Percentiles rank a stretch among this genome's conserved stretches.
These are phyloP conservation scores for Merops nubicus DNA, from an alignment of 2,113 vertebrate genomes.

Conservation along the genomic window DNA sequence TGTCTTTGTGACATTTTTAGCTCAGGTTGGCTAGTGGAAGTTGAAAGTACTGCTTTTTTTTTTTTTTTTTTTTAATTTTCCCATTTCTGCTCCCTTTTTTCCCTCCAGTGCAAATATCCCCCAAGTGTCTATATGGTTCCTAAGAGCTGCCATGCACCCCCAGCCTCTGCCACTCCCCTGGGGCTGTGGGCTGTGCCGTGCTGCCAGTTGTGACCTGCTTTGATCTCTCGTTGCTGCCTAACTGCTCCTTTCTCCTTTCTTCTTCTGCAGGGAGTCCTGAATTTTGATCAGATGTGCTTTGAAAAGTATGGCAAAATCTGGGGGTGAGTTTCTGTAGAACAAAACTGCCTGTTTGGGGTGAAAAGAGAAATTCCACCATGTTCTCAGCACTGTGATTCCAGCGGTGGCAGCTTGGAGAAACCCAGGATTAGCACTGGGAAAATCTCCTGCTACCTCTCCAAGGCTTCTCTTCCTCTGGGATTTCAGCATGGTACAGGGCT, in stretches of 20 bases:
- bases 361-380: not conserved
- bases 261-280: slow-evolving; percentile 65
- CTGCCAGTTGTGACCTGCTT: not conserved
- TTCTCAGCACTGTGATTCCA: not conserved
- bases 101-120: not conserved
- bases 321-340: slow-evolving; percentile 76
- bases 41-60: not conserved
- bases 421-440: not conserved
- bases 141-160: not conserved
- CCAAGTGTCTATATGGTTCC: rapidly evolving
- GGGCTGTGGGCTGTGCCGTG: not conserved
- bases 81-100: not conserved
- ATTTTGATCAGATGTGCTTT: slow-evolving; percentile 77
- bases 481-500: not conserved
- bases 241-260: not conserved
- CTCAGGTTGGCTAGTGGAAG: not conserved
- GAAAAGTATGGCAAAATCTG: slow-evolving; percentile 84
- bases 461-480: not conserved
- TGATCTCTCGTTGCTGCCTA: not conserved
- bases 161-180: not conserved
- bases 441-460: not conserved
- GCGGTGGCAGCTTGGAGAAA: not conserved
- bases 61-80: not conserved
- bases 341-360: not conserved
- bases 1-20: not conserved